Conservation (phyloP, 2,888 invertebrate species). For the Rhamphomyia laevipes region DNA sequence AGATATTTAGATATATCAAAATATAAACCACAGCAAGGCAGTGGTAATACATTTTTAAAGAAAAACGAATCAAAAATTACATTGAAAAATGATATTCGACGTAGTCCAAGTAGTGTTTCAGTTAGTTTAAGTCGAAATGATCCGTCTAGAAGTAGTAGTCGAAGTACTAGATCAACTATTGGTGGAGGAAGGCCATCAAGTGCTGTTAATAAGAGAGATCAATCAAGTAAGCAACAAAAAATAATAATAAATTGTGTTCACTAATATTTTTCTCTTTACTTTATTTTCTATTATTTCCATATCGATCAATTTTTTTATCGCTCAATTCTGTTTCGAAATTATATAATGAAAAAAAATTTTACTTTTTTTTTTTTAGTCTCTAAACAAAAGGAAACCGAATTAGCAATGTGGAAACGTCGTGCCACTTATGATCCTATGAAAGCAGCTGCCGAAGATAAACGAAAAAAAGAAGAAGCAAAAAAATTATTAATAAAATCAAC, state of each 20-base stretch:
- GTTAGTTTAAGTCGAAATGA: conserved; percentile 32
- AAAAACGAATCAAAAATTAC: conserved; percentile 44
- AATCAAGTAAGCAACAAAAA: conserved; percentile 24
- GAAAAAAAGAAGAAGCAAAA: conserved; percentile 46
- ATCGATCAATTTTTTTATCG: too few relatives aligned
- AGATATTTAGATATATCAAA: conserved; percentile 51
- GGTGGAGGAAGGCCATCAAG: conserved; percentile 11
- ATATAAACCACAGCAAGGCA: conserved; percentile 42
- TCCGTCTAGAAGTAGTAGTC: conserved; percentile 30
- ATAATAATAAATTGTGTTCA: too few relatives aligned
- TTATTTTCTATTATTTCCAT: too few relatives aligned
- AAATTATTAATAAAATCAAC: conserved; percentile 25
- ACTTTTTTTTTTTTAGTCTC: conserved; percentile 37
- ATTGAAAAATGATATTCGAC: conserved; percentile 31
- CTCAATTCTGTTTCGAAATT: too few relatives aligned
- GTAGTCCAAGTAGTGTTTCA: conserved; percentile 36
- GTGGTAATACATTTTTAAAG: conserved; percentile 39
- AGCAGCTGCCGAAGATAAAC: conserved; percentile 78
- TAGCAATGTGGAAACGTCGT: conserved; percentile 91
- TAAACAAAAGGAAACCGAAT: conserved; percentile 64
- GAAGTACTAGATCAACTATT: conserved; percentile 31
- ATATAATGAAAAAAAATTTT: too few relatives aligned
- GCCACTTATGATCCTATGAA: conserved; percentile 92
- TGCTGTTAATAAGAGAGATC: conserved; percentile 29
- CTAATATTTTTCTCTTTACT: too few relatives aligned